Evolutionary conservation across 2,797 vertebrate species (phyloP), one percentile per base, ranked within the genome.

Genomic region (Xyrichtys novacula): DNA sequence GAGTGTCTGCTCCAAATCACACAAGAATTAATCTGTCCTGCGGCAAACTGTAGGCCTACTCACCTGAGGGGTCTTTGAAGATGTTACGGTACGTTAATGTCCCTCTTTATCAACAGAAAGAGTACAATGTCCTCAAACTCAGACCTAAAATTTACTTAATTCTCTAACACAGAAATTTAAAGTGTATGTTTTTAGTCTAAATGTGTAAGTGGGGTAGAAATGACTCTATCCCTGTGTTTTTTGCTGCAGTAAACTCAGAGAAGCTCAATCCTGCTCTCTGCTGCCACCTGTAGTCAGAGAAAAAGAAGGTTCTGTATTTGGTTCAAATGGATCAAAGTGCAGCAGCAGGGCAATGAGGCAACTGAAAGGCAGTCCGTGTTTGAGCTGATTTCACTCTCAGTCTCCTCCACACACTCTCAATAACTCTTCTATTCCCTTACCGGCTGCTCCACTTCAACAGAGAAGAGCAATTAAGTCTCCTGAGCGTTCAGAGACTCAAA

Each of bases 231-330:
- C n/a, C 8, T 11, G 6, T 49, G 17, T 34, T 11, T n/a, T 11
- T 9, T 56, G 32, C 32, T n/a, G 43, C 34, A 39, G 1, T 31
- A 19, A 7, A 6, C 3, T 2, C 19, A 0, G 53, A n/a, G 20
- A 11, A 25, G n/a, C 20, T 2, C 5, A 16, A 3, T 5, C 9
- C 26, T 17, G 50, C 68, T 64, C 64, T 67, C 11, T 16, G 46
- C 54, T 40, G 70, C 72, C 72, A 6, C 11, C 77, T 76, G 42
- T 61, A 59, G 78, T 65, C 25, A 28, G 3, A 2, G 5, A 39
- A 32, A n/a, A 15, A 1, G 32, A 26, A 22, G 28, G 31, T 0
- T 4, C 22, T 3, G 20, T 3, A 1, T 3, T 19, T 3, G 6
- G 6, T 15, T 40, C 55, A 56, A 42, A 32, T 62, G 55, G 54